These are phyloP conservation scores for Eupithecia inturbata DNA, from an alignment of 2,888 invertebrate species.

Conservation along the genomic window DNA sequence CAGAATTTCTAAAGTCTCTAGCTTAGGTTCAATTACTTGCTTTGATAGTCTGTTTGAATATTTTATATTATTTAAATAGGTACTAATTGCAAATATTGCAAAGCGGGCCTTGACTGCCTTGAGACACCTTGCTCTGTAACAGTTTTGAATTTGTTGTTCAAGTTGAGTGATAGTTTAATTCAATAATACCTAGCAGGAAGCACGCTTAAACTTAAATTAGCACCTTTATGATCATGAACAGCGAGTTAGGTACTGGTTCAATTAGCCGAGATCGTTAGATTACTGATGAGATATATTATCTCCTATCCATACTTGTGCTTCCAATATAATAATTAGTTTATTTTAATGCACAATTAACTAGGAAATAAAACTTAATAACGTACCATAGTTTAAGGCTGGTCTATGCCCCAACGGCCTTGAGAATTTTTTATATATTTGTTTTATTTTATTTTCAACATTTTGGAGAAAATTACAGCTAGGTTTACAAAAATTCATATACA, in stretches of 20 bases:
- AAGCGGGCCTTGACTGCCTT: too few relatives aligned
- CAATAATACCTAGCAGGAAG: background rate
- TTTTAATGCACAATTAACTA: slow-evolving; percentile 50
- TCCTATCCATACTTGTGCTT: background rate
- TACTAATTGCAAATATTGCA: too few relatives aligned
- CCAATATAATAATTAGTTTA: background rate
- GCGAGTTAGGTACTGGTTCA: background rate
- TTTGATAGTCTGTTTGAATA: background rate
- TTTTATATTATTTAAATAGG: background rate
- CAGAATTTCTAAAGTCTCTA: background rate
- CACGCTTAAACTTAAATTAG: background rate
- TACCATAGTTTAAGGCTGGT: slow-evolving; percentile 71
- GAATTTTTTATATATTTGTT: too few relatives aligned
- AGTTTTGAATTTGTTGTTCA: background rate
- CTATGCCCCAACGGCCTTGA: too few relatives aligned
- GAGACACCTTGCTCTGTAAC: background rate
- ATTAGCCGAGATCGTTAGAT: background rate
- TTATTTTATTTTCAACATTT: too few relatives aligned
- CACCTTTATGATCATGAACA: background rate
- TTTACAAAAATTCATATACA: too few relatives aligned
- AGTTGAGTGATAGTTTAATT: background rate
- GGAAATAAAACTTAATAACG: slow-evolving; percentile 64
- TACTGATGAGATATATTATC: background rate
- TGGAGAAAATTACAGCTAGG: too few relatives aligned
- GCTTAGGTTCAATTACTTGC: background rate